phyloP scores from a whole-genome alignment of 2,113 vertebrate species.

The Reinhardtius hippoglossoides region DNA sequence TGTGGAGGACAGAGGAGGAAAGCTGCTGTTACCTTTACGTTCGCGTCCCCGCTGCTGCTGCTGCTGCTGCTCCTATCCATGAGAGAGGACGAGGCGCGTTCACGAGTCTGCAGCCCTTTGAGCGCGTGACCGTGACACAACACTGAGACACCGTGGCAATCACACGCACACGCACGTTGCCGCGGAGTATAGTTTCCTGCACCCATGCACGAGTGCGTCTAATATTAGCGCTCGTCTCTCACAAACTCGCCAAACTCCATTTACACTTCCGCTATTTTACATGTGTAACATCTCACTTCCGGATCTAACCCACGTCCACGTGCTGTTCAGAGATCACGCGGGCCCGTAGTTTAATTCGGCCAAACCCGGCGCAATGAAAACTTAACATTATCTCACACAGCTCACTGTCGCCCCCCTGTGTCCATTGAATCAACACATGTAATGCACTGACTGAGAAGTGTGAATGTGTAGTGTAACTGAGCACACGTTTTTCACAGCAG shows the following conservation, averaged over 20 bases:
- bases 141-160: neutral
- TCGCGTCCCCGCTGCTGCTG: constrained; percentile 15
- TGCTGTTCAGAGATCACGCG: fast-evolving
- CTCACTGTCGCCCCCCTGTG: constrained; percentile 36
- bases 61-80: constrained; percentile 16
- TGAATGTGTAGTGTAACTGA: neutral
- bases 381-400: neutral
- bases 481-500: neutral
- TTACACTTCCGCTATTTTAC: neutral
- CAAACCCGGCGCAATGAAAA: neutral
- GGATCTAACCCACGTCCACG: fast-evolving
- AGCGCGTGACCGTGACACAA: constrained; percentile 36
- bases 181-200: neutral
- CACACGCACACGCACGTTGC: neutral
- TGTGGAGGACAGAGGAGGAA: neutral
- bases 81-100: constrained; percentile 25
- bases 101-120: constrained; percentile 7
- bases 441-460: neutral
- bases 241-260: neutral
- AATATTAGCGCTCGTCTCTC: neutral
- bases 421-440: neutral
- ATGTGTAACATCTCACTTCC: neutral
- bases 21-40: constrained; percentile 51
- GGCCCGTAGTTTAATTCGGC: no score
- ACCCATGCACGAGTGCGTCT: neutral